phyloP scores from a whole-genome alignment of 2,888 invertebrate genomes.

The Luperina nickerlii region DNA sequence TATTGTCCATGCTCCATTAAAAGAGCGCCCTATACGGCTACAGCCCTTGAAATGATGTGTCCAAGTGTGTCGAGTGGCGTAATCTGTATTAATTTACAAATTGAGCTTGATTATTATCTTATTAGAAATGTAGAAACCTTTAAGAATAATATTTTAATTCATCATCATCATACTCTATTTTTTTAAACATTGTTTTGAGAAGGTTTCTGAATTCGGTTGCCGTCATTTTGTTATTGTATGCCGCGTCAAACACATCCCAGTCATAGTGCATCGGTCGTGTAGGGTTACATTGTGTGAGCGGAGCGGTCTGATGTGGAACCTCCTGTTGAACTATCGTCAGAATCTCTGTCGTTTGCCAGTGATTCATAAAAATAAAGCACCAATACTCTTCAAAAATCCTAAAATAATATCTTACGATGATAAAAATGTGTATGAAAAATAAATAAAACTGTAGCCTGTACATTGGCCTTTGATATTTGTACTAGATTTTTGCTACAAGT shows the following conservation, averaged over 20 bases:
- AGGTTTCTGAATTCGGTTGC: constrained; percentile 83
- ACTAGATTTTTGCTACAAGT: background rate
- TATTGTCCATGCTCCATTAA: background rate
- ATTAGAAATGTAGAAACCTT: constrained; percentile 82
- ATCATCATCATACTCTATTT: constrained; percentile 89
- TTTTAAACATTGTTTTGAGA: constrained; percentile 82
- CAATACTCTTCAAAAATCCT: constrained; percentile 17
- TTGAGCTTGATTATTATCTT: background rate
- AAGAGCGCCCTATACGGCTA: too few species aligned
- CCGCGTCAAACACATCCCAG: constrained; percentile 83
- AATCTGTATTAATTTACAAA: too few species aligned
- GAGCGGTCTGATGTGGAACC: constrained; percentile 72
- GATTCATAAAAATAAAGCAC: constrained; percentile 8
- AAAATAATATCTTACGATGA: background rate
- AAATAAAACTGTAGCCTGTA: constrained; percentile 18
- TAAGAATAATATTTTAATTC: constrained; percentile 91
- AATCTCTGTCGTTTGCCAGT: constrained; percentile 80
- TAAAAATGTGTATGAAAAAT: background rate
- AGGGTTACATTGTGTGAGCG: constrained; percentile 80
- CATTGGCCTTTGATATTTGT: constrained; percentile 5
- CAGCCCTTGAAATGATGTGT: background rate
- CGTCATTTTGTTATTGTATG: constrained; percentile 82
- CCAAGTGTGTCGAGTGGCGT: too few species aligned
- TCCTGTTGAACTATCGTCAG: constrained; percentile 77
- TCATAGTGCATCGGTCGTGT: constrained; percentile 84